Evolutionary conservation across 1,140 invertebrate genomes (phyloP), one percentile per base, ranked within the genome.

Genomic region (Drosophila willistoni): DNA sequence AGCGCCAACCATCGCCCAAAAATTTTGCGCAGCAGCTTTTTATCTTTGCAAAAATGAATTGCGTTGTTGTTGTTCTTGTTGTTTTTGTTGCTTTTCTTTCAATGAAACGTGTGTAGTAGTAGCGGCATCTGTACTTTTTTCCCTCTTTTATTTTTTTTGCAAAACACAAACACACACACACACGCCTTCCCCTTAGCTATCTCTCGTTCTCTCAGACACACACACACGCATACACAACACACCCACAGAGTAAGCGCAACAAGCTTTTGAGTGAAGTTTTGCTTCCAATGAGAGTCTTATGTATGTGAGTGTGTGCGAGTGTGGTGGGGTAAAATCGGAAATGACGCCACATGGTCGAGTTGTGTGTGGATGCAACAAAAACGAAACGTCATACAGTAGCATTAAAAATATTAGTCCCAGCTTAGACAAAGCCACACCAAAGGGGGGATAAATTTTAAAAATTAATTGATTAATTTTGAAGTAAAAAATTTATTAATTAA

Each of bases 11-110:
- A 87, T 87, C 84, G 83, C 83, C 84, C 84, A 84, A 87, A 86
- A 89, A 89, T 87, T 87, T 87, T 87, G 84, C 84, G 84, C 84
- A 87, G 80, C 84, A 87, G 84, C 82, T 87, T 87, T 85, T 73
- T 77, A 89, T 71, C 80, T 67, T 59, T 77, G 47, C 66, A 39
- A 72, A 51, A 72, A 62, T 69, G 55, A 63, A 62, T 36, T 68
- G 56, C 70, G 56, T 68, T 34, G 71, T 63, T 75, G 36, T 77
- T 65, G 73, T 79, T 6, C 6, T 68, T 34, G 68, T 63, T 75
- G 36, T 77, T 65, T 70, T 79, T 60, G 63, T 77, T 51, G 44
- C 68, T 78, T 79, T 77, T 87, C 82, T 78, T 87, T 87, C 85
- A 87, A 87, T 87, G 84, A 87, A 87, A 71, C 63, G 69, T 71